phyloP scores from a whole-genome alignment of 2,113 vertebrate genomes.

The Passerina amoena region DNA sequence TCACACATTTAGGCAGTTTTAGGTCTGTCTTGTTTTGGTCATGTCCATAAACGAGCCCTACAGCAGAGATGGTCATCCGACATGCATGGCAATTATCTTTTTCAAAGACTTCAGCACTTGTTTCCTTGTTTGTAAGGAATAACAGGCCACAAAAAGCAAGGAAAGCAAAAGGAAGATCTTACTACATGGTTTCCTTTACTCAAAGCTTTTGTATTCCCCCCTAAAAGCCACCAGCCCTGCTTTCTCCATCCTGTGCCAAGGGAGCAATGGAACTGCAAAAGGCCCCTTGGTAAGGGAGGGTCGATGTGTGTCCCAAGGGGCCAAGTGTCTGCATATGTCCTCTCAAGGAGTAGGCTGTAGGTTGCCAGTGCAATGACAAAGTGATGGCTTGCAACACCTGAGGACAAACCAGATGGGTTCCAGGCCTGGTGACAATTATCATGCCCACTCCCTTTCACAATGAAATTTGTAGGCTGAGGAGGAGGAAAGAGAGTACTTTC shows the following conservation, averaged over 20 bases:
- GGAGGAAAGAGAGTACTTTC: not conserved
- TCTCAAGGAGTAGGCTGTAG: not conserved
- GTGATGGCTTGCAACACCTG: not conserved
- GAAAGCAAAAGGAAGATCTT: not conserved
- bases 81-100: not conserved
- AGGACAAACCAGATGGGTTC: not conserved
- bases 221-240: not conserved
- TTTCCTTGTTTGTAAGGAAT: not conserved
- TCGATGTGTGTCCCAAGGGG: too few species aligned
- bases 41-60: not conserved
- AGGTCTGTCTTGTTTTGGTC: not conserved
- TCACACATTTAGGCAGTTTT: not conserved
- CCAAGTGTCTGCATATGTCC: not conserved
- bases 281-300: not conserved
- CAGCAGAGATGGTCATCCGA: not conserved
- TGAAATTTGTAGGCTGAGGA: not conserved
- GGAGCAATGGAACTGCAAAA: not conserved
- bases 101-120: not conserved
- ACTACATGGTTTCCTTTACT: not conserved
- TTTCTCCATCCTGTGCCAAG: not conserved
- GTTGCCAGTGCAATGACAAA: not conserved
- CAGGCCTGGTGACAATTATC: accelerated
- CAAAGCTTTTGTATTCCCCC: not conserved
- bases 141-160: not conserved
- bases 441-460: accelerated